Evolutionary conservation across 1,140 invertebrate genomes (phyloP).

Genomic region (Stegodyphus mimosarum): DNA sequence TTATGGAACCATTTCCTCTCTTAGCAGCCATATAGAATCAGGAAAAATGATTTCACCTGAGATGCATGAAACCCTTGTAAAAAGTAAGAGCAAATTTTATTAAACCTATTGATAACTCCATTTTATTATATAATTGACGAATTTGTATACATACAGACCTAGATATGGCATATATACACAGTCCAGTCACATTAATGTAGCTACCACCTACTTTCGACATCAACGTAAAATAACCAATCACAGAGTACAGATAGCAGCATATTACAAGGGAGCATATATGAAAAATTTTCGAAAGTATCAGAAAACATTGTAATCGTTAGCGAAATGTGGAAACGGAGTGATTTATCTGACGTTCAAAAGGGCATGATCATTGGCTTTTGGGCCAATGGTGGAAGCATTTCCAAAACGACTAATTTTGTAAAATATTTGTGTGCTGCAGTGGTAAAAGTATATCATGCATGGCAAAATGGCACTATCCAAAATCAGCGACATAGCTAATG

Average conservation of each 20-base stretch:
- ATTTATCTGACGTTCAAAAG: slow-evolving; percentile 9
- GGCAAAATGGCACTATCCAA: not conserved
- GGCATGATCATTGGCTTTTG: slow-evolving; percentile 6
- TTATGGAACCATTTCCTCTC: slow-evolving; percentile 74
- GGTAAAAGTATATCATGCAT: slow-evolving; percentile 10
- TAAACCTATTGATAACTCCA: too few species aligned
- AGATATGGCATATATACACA: too few species aligned
- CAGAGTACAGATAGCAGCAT: too few species aligned
- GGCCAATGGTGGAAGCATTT: not conserved
- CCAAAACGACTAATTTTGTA: not conserved
- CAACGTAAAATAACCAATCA: too few species aligned
- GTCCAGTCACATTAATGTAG: too few species aligned
- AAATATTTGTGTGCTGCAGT: not conserved
- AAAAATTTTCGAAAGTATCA: too few species aligned
- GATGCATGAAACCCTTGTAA: slow-evolving; percentile 75
- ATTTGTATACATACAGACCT: too few species aligned
- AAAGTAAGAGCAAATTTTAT: slow-evolving; percentile 64
- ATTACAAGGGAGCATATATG: too few species aligned
- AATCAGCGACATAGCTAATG: not conserved
- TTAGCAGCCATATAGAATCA: slow-evolving; percentile 79
- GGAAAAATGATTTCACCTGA: slow-evolving; percentile 77
- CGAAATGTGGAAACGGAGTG: not conserved
- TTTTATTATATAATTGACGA: too few species aligned
- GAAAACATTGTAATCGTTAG: not conserved
- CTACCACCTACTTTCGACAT: too few species aligned